Base-by-base conservation (phyloP, 2,113 vertebrate genomes). In the Osmerus eperlanus region DNA sequence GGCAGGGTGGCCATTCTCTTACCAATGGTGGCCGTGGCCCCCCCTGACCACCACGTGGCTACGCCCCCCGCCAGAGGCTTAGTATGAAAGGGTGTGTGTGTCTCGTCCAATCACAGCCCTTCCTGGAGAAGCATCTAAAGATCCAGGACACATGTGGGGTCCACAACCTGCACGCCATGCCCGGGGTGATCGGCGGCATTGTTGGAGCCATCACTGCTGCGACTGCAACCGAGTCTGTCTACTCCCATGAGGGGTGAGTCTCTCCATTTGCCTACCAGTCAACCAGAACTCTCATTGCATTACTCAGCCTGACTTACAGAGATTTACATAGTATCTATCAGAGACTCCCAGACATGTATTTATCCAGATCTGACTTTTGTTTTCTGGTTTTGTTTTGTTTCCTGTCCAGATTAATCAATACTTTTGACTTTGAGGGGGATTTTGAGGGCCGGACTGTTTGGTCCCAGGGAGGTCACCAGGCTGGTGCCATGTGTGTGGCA, bases 131-230 rank as follows among this genome's bases (percentile, higher is more conserved):
- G 32, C 78, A 68, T 47, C 66, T 99, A 16, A 93, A 90, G 51
- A 89, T 99, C 72, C 97, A 99, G 76, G 97, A 99, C 58, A 99
- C 97, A 0, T 99, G 97, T 3, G 97, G 97, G 23, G 73, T 99
- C 73, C 94, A 99, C 86, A 99, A 98, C 78, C 93, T 99, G 58
- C 97, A 99, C 0, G 97, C 91, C 4, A 78, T 98, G 62, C 97
- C 97, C 0, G 97, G 97, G 12, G 66, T 99, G 78, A 94, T 99
- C 0, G 97, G 97, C 0, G 95, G 92, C 71, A 94, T 98, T 1
- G 86, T 94, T 7, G 97, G 96, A 0, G 96, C 97, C 7, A 83
- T 98, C 75, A 95, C 95, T 0, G 95, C 95, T 2, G 93, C 95
- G 1, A 25, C 78, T 0, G 95, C 96, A 52, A 90, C 51, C 0